phyloP scores from a whole-genome alignment of 92 coral and sea anemone genomes.

The Palythoa grandis region DNA sequence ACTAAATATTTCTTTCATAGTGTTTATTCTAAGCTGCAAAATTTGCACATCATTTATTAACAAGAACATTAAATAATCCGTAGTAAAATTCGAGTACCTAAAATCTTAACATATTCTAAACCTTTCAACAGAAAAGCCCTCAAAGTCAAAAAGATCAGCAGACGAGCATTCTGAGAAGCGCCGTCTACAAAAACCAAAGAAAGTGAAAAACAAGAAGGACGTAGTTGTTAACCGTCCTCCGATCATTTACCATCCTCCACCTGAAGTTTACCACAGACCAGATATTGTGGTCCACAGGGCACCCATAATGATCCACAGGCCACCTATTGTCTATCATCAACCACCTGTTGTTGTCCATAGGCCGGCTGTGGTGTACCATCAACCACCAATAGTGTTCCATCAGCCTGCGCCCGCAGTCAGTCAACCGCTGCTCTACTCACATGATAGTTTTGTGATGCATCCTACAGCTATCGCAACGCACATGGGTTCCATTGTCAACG shows the following conservation, averaged over 20 bases:
- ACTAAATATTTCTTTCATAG: no score
- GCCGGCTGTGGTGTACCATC: constrained; percentile 98
- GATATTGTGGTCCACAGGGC: constrained; percentile 99
- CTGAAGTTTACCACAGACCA: constrained; percentile 98
- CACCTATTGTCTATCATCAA: constrained; percentile 97
- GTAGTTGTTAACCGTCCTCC: constrained; percentile 99
- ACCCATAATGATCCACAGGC: constrained; percentile 96
- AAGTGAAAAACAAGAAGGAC: constrained; percentile 89
- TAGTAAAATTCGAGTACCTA: no score
- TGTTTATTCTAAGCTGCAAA: no score
- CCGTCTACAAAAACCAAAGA: constrained; percentile 37
- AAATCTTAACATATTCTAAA: background rate
- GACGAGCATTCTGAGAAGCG: constrained; percentile 46
- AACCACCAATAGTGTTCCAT: constrained; percentile 97
- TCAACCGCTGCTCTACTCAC: constrained; percentile 95
- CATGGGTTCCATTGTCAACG: constrained; percentile 92
- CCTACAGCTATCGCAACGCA: constrained; percentile 90
- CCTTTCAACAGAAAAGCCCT: constrained; percentile 7
- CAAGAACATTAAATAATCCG: no score
- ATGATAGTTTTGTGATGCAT: constrained; percentile 90
- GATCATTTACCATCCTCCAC: constrained; percentile 98
- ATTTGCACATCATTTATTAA: no score
- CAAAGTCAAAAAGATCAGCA: constrained; percentile 24
- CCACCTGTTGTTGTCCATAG: constrained; percentile 97
- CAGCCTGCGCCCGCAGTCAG: constrained; percentile 98